Evolutionary conservation across 23 tunicate species (phyloP), one percentile per base, ranked within the genome.

Genomic region (Botrylloides violaceus): DNA sequence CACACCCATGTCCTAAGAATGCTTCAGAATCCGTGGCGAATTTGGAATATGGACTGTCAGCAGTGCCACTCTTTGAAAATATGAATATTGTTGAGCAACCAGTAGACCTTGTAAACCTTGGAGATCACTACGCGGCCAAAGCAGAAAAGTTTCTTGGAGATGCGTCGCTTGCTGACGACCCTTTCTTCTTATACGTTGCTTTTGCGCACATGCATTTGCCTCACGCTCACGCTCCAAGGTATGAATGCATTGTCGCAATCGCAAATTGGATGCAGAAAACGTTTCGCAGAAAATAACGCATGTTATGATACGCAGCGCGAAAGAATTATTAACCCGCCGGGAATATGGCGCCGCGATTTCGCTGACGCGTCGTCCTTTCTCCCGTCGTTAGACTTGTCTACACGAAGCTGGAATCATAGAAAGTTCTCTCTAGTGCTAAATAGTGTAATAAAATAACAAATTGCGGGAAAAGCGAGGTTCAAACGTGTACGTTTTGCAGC

Each of bases 201-300:
- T 71, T 80, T 65, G 86, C 95, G 15, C 95, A 87, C 43, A 80
- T 75, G 79, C 95, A 87, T 71, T 74, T 64, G 12, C 95, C 95
- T 32, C 79, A 77, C 29, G 79, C 95, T 20, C 80, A 80, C 71
- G 86, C 82, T 15, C 60, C 70, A 74, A 79, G 94, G 94, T 85
- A 15, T 7, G 53, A 43, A 43, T 7, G 15, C 12, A 43, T 15
- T 15, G 15, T 43, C 15, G 9, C 15, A 15, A 9, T 43, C 53
- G 53, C 53, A 43, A 43, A 9, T 7, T 43, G 53, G 15, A 20
- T 1, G n/a, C n/a, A n/a, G n/a, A n/a, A n/a, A n/a, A n/a, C n/a
- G n/a, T n/a, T n/a, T n/a, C n/a, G n/a, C n/a, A n/a, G n/a, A n/a
- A n/a, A n/a, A n/a, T n/a, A n/a, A n/a, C n/a, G n/a, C n/a, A n/a